Evolutionary conservation across 2,797 vertebrate species (phyloP).

Genomic region (Poeciliopsis paucimaculata): DNA sequence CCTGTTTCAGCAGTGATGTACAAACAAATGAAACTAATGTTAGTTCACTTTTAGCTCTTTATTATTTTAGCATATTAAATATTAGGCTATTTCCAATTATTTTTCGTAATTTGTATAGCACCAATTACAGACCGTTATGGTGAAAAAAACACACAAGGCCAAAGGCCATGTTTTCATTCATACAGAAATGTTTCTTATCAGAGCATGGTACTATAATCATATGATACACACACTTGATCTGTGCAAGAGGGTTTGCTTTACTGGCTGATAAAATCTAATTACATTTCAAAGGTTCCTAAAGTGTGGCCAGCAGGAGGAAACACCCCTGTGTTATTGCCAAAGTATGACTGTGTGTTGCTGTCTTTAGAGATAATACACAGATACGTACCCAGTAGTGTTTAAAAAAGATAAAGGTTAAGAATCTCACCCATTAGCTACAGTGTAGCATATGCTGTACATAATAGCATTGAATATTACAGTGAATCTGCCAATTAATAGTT

Average conservation of each 20-base stretch:
- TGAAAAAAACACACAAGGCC: conserved; percentile 40
- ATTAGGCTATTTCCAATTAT: background rate
- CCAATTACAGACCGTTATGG: conserved; percentile 19
- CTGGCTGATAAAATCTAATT: conserved; percentile 75
- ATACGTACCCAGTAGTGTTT: conserved; percentile 13
- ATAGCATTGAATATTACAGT: conserved; percentile 6
- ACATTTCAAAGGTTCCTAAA: conserved; percentile 75
- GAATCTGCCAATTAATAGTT: background rate
- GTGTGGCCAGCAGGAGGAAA: conserved; percentile 50
- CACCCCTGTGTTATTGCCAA: conserved; percentile 44
- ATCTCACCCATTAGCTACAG: background rate
- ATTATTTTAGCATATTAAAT: background rate
- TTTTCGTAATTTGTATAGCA: conserved; percentile 2
- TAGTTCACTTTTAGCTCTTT: background rate
- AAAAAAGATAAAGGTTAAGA: background rate
- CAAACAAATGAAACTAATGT: background rate
- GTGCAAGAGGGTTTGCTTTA: conserved; percentile 60
- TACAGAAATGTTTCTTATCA: conserved; percentile 63
- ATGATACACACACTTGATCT: conserved; percentile 62
- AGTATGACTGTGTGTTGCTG: conserved; percentile 17
- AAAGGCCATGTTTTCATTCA: conserved; percentile 64
- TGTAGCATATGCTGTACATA: conserved; percentile 3
- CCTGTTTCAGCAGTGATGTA: background rate
- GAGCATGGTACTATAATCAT: conserved; percentile 60
- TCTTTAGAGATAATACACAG: conserved; percentile 14